Evolutionary conservation across 2,797 vertebrate genomes (phyloP), one percentile per base, ranked within the genome.

Genomic region (Enteromius afrohamiltoni): DNA sequence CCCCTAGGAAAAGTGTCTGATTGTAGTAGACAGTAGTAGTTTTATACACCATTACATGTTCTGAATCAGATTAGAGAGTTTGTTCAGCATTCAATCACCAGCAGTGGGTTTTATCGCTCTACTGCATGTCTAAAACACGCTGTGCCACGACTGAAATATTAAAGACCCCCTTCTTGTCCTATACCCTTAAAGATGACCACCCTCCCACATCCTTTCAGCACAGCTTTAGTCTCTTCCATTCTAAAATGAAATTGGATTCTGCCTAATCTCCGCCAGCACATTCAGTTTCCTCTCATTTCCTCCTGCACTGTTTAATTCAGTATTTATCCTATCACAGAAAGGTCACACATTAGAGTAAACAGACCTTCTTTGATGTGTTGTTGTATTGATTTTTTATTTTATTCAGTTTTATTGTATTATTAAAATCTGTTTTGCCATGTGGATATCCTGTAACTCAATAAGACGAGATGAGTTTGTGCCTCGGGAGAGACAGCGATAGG

Each of bases 131-230:
- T 40, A 60, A 60, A 83, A 47, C 75, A 77, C n/a, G 62, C 77
- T 80, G 71, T 68, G 82, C 74, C 70, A 69, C 23, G 51, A 65
- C 78, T 92, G 83, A 90, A 91, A 87, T 89, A 92, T 91, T 90
- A 67, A 93, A 84, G 83, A 90, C 62, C 88, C 73, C 87, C 84
- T 62, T 84, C 84, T 84, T 83, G 76, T 71, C 37, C 37, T 49
- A 26, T 81, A 73, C 58, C 88, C 86, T 85, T 90, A 85, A 84
- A 87, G 77, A 80, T 81, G 14, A 85, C 88, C 81, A 84, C 58
- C 85, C 81, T 73, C 82, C 53, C 74, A 88, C 88, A 88, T 84
- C 23, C 82, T 37, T 49, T 86, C 62, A 11, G 76, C 85, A 80
- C 49, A 40, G 67, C 77, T 68, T 67, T 69, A 19, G 40, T 80